These are phyloP conservation scores for Cepphus grylle DNA, from an alignment of 2,113 vertebrate species.

Conservation along the genomic window DNA sequence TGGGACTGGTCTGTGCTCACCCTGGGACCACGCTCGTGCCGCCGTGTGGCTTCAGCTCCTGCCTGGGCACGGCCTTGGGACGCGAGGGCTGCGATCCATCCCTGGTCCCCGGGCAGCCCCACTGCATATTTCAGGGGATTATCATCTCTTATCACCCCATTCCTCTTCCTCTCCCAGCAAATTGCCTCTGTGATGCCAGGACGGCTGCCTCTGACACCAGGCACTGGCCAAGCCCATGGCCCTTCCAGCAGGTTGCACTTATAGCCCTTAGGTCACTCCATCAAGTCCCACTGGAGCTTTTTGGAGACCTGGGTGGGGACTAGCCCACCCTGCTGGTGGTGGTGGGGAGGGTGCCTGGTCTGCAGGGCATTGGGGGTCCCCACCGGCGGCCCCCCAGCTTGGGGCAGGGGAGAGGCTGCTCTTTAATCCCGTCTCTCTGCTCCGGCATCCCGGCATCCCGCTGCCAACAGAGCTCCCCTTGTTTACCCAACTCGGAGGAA, in stretches of 20 bases:
- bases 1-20: too few relatives aligned
- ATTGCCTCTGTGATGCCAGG: neutral
- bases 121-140: neutral
- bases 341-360: neutral
- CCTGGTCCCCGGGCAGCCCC: neutral
- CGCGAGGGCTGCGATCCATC: neutral
- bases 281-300: neutral
- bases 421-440: slow-evolving; percentile 24
- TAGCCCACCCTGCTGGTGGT: neutral
- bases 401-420: neutral
- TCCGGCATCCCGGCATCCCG: neutral
- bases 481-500: slow-evolving; percentile 72
- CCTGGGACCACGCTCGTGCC: fast-evolving
- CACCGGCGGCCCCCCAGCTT: neutral
- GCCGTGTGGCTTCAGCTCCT: neutral
- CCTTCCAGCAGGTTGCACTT: neutral
- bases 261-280: fast-evolving
- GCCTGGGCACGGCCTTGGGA: neutral
- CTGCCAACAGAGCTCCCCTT: slow-evolving; percentile 71
- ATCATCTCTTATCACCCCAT: neutral
- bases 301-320: neutral
- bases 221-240: fast-evolving
- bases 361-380: neutral
- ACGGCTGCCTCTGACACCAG: fast-evolving
- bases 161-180: neutral